Evolutionary conservation across 2,797 vertebrate genomes (phyloP), one percentile per base, ranked within the genome.

Genomic region (Cyclopterus lumpus): DNA sequence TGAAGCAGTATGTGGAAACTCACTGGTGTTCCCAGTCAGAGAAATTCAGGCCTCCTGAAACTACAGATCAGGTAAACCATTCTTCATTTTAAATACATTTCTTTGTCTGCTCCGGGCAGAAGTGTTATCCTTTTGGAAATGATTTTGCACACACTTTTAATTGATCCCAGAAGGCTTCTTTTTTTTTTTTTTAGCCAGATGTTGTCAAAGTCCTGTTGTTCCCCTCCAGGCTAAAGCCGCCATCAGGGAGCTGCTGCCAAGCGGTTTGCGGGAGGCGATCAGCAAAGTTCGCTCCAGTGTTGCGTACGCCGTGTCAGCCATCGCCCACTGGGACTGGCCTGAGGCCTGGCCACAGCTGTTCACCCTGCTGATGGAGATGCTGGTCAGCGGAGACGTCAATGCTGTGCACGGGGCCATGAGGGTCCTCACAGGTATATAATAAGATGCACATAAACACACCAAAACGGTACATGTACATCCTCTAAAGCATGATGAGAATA

Each of bases 301-400:
- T 1, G 98, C 98, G 0, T 99, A 99, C 36, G 98, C 98, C 0
- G 95, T 99, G 63, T 99, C 98, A 0, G 98, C 98, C 63, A 97
- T 99, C 18, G 98, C 98, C 20, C 98, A 99, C 84, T 99, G 98
- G 98, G 98, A 99, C 91, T 99, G 98, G 98, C 98, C 98, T 0
- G 98, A 99, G 83, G 98, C 98, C 38, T 99, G 98, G 98, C 98
- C 98, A 0, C 96, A 97, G 86, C 97, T 99, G 53, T 99, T 99
- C 92, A 98, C 91, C 71, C 94, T 99, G 53, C 95, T 99, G 74
- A 99, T 99, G 98, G 97, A 98, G 88, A 99, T 99, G 98, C 93
- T 99, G 92, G 96, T 99, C 88, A 99, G 98, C 28, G 97, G 98
- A 0, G 96, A 99, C 0, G 92, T 99, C 74, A 97, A 94, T 18